A percentile compares a stretch with the other conserved stretches of the same genome.
These are phyloP conservation scores for Nyctalus aviator DNA, from an alignment of 2,797 vertebrate species.

Conservation along the genomic window DNA sequence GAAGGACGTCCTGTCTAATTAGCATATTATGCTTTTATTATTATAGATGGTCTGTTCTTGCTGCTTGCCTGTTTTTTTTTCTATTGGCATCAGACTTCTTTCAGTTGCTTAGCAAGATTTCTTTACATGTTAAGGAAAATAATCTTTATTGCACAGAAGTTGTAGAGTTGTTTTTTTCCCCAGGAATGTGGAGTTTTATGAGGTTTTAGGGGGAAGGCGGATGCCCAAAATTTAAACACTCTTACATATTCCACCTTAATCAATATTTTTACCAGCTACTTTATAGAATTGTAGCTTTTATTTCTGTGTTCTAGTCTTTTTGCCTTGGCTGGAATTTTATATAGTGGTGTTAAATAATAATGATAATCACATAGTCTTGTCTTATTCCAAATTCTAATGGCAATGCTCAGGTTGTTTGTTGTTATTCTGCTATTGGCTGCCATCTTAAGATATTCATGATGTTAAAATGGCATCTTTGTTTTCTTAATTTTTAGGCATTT, in stretches of 20 bases:
- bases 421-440: neutral
- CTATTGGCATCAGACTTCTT: neutral
- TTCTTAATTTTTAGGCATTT: constrained; percentile 38
- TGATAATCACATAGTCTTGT: neutral
- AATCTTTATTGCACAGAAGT: neutral
- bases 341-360: neutral
- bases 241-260: neutral
- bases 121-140: neutral
- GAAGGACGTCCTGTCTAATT: no score
- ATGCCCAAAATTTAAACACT: neutral
- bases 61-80: neutral
- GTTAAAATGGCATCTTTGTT: neutral
- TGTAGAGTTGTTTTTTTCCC: constrained; percentile 31
- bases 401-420: neutral
- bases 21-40: neutral
- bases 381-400: neutral
- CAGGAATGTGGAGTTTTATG: neutral
- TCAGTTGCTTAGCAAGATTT: neutral
- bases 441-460: neutral
- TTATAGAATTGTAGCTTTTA: neutral
- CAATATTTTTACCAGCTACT: neutral
- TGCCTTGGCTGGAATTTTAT: constrained; percentile 21
- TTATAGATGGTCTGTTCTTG: neutral
- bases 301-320: constrained; percentile 43
- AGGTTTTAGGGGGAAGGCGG: neutral